Base-by-base conservation (phyloP, 2,113 vertebrate genomes). In the Lepus europaeus region DNA sequence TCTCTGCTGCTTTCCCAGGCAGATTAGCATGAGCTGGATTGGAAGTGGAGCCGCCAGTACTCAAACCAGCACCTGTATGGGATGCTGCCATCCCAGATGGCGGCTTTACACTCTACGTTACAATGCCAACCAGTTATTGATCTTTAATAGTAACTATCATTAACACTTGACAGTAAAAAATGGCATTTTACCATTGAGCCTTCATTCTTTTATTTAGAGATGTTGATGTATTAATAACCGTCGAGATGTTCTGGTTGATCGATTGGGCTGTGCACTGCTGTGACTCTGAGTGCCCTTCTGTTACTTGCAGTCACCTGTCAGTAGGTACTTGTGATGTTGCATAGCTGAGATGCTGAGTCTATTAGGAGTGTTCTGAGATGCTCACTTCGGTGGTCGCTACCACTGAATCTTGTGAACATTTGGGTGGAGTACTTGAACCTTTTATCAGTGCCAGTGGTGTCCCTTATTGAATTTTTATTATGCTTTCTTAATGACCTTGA, bases 401-500 rank as follows among this genome's bases (percentile, higher is more conserved):
- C 23, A 63, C 31, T 64, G 63, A 91, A 82, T 61, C 73, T n/a
- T 29, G 12, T 72, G 81, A 90, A 76, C 64, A 63, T 72, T 77
- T 88, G 33, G 20, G 16, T 85, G 31, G 45, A 77, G 39, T 39
- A 17, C 68, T 31, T 72, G 36, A 31, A 76, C 49, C 33, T 87
- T 84, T 83, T 87, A 74, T 89, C 70, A 70, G 23, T 61, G 45
- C 22, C 25, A 10, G 14, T 56, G 86, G 27, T 14, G 63, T 39
- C 61, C 25, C 25, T 87, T 84, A 64, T 20, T 93, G 78, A 17
- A 49, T 19, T 91, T 91, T 88, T 80, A 84, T 29, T 94, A 85
- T 10, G 3, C n/a, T 76, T 90, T 90, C 31, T 73, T 81, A 74
- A 61, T 84, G 82, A 87, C 27, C 78, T 96, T 80, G 61, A 74